Percentiles rank a stretch among this genome's conserved stretches.
These are phyloP conservation scores for Metacarcinus magister DNA, from an alignment of 2,888 invertebrate genomes.

Conservation along the genomic window DNA sequence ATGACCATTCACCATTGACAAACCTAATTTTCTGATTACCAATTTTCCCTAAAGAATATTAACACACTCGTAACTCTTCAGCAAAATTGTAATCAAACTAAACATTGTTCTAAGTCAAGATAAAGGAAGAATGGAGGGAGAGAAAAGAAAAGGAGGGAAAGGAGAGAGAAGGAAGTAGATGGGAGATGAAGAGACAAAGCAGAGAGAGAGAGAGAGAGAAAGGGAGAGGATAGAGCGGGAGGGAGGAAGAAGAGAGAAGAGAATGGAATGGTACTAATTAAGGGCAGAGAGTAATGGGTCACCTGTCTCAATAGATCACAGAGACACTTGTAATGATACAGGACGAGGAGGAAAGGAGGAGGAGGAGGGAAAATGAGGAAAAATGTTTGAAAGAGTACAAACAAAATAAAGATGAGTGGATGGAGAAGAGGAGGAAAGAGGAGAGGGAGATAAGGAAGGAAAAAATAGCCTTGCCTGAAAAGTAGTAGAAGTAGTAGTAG, in stretches of 20 bases:
- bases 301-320: conserved; percentile 1
- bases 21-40: neutral
- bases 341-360: neutral
- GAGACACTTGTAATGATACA: neutral
- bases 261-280: neutral
- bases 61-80: no score
- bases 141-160: no score
- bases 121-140: no score
- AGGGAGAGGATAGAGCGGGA: neutral
- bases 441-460: neutral
- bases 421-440: neutral
- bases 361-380: neutral
- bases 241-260: neutral
- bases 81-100: no score
- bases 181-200: no score
- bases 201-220: no score
- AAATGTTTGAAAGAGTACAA: neutral
- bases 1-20: neutral
- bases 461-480: no score
- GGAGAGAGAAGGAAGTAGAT: no score
- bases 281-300: conserved; percentile 8
- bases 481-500: neutral
- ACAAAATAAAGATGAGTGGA: neutral
- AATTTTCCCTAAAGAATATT: neutral
- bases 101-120: no score